Base-by-base conservation (phyloP, 2,888 invertebrate species). In the Elysia crispata region DNA sequence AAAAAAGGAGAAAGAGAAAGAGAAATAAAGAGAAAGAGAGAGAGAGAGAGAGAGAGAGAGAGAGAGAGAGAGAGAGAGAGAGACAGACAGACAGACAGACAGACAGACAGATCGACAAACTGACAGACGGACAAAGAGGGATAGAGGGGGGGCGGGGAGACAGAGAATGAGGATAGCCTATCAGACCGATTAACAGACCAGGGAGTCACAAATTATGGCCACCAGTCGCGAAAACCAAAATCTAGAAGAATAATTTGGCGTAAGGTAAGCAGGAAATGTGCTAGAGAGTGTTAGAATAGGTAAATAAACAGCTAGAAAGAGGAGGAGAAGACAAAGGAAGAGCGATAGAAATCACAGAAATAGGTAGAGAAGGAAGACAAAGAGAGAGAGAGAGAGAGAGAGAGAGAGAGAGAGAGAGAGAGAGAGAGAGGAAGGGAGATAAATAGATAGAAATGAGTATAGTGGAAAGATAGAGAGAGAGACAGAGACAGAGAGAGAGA, bases 51-150 rank as follows among this genome's bases (percentile, higher is more conserved):
- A 69, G 18, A 76, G 50, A 67, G 15, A 77, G 30, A 77, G 15
- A 77, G 6, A 77, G 23, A 77, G 28, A 77, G 31, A 76, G 23
- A 50, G 50, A 67, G 41, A 41, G 8, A 49, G 50, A 72, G 33
- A 31, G 62, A 62, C 49, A 64, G 31, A 31, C 25, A 25, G 72
- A 49, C 25, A 23, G 49, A 57, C 33, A 49, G 41, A 41, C n/a
- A 49, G 41, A 72, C 25, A 31, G 28, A 64, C 57, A 62, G 41
- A 41, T 25, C 18, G 64, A 62, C 18, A 64, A 49, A 67, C 25
- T 20, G 30, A 49, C 28, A 25, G 64, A 49, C 1, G 23, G 49
- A 66, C 28, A 66, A 5, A 33, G 41, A 62, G 33, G 49, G 28
- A 6, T 18, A 11, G 60, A 62, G 54, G 23, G 20, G 11, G 23